Evolutionary conservation across 2,888 invertebrate genomes (phyloP).

Genomic region (Nematopogon swammerdamellus): DNA sequence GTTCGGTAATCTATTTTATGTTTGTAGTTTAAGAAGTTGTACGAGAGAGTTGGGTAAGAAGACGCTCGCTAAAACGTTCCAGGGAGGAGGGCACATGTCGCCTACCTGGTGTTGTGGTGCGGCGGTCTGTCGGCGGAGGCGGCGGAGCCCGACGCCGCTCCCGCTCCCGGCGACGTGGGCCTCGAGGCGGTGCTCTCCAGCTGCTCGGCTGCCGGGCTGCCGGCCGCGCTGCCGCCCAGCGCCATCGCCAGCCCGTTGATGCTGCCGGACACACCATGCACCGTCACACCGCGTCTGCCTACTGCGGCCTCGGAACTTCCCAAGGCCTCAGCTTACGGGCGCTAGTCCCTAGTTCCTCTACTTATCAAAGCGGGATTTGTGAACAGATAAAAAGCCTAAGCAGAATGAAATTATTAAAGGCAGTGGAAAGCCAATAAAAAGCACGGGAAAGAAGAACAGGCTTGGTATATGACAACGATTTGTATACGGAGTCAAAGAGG

Average conservation of each 20-base stretch:
- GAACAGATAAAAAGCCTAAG: too few species aligned
- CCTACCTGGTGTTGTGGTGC: constrained; percentile 43
- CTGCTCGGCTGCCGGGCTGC: constrained; percentile 26
- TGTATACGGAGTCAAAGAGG: too few species aligned
- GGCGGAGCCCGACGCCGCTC: constrained; percentile 38
- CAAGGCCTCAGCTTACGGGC: too few species aligned
- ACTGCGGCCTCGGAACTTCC: constrained; percentile 13
- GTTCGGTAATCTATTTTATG: too few species aligned
- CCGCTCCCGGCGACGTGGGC: constrained; percentile 14
- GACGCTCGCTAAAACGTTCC: constrained; percentile 8
- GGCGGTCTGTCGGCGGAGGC: constrained; percentile 45
- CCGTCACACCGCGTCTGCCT: constrained; percentile 50
- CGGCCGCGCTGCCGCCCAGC: constrained; percentile 46
- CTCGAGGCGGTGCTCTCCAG: constrained; percentile 3
- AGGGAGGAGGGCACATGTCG: constrained; percentile 31
- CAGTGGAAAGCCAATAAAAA: too few species aligned
- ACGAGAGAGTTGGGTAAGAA: too few species aligned
- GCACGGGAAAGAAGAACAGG: too few species aligned
- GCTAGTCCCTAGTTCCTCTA: too few species aligned
- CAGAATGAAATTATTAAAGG: too few species aligned
- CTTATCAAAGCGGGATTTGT: too few species aligned
- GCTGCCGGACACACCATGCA: constrained; percentile 51
- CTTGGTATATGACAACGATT: too few species aligned
- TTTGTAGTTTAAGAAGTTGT: too few species aligned
- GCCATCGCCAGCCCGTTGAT: constrained; percentile 57